These are phyloP conservation scores for Rhogogaster chlorosoma DNA, from an alignment of 2,888 invertebrate genomes.

Conservation along the genomic window DNA sequence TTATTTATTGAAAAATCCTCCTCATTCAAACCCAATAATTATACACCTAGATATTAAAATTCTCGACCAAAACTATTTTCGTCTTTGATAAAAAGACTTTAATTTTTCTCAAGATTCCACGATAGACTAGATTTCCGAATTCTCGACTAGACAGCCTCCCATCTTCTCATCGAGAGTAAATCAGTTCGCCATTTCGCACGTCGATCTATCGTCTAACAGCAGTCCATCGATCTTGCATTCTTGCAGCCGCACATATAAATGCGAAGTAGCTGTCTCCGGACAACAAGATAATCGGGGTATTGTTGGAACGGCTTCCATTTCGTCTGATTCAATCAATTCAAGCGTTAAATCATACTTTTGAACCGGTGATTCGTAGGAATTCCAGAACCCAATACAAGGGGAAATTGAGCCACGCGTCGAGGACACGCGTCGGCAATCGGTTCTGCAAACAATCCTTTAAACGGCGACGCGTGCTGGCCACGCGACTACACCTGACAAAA, in stretches of 20 bases:
- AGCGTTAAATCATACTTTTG: background rate
- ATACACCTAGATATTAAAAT: background rate
- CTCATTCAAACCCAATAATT: background rate
- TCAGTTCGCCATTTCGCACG: background rate
- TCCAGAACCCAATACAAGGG: background rate
- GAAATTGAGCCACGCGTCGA: conserved; percentile 43
- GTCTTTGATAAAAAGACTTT: too few relatives aligned
- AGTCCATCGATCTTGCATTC: background rate
- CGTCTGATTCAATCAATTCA: background rate
- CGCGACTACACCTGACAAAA: conserved; percentile 4
- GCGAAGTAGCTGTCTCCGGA: background rate
- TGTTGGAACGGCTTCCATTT: background rate
- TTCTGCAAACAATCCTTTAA: conserved; percentile 48
- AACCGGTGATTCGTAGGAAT: background rate
- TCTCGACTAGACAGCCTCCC: background rate
- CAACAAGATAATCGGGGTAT: background rate
- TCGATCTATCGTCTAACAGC: background rate
- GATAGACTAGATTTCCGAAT: background rate
- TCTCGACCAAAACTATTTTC: background rate
- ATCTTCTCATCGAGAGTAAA: background rate
- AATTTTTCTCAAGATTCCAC: background rate
- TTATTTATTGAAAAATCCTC: background rate
- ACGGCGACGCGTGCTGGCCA: conserved; percentile 48
- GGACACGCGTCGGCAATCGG: conserved; percentile 43
- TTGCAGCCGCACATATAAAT: background rate